Evolutionary conservation across 1,140 invertebrate species (phyloP), one percentile per base, ranked within the genome.

Genomic region (Drosophila pachea): DNA sequence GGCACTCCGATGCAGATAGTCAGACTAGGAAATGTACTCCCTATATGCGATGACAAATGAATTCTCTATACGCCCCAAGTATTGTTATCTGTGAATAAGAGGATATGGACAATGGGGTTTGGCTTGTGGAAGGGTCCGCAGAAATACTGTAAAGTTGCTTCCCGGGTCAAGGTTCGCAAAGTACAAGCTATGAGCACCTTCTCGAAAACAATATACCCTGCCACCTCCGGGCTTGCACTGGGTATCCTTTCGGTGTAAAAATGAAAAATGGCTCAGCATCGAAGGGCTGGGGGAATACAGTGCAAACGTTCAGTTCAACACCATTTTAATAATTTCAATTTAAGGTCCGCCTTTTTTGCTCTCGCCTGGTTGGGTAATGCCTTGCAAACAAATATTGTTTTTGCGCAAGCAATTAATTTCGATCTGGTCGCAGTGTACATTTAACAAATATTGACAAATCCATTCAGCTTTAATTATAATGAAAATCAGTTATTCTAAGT

Each of bases 391-490:
- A 56, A 64, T 58, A 64, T 47, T 64, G 61, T 29, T 70, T 81
- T 40, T 54, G 52, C 53, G 38, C 45, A 63, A 14, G 35, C 59
- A 68, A 76, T 81, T 76, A 70, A 77, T 64, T 73, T 45, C 12
- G 32, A 69, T 70, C 56, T 66, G 65, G 53, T 55, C 73, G 32
- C 33, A 58, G 36, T 55, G 56, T 48, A 60, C 63, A 42, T 55
- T 66, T 38, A 62, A 67, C 55, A 69, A 79, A 79, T 76, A 81
- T 76, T 73, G 64, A 64, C 69, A 79, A 63, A 76, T 70, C 76
- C 68, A 68, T 77, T 81, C 69, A 73, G 38, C 49, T 66, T 79
- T 81, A 81, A 81, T 76, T 76, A 73, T 76, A 77, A 73, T 47
- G 60, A 60, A 60, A 69, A 73, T 70, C 52, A 65, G 71, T 70